Conservation (phyloP, 1,140 invertebrate species). For the Drosophila kikkawai region DNA sequence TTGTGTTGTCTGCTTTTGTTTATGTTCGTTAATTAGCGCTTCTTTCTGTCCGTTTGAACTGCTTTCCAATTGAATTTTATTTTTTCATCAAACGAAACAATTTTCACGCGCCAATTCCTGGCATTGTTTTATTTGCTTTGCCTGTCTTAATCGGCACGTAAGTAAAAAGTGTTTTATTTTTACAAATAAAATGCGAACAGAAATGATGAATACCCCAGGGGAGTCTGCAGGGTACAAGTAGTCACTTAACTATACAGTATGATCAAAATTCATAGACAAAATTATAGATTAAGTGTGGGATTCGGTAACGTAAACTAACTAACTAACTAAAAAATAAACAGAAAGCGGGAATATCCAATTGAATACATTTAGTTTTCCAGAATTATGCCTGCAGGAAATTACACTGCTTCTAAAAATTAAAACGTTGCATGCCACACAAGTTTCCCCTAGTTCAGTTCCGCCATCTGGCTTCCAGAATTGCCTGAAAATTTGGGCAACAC, state of each 20-base stretch:
- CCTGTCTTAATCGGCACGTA: conserved; percentile 61
- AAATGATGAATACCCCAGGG: not conserved
- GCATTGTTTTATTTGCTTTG: conserved; percentile 47
- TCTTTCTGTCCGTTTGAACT: conserved; percentile 46
- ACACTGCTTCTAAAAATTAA: conserved; percentile 7
- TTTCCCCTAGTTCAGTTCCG: not conserved
- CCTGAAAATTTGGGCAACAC: conserved; percentile 25
- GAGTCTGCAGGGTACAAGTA: not conserved
- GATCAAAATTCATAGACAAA: too few relatives aligned
- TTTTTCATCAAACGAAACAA: conserved; percentile 75
- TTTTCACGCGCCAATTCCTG: conserved; percentile 80
- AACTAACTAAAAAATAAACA: not conserved
- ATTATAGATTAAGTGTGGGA: too few relatives aligned
- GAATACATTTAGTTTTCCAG: not conserved
- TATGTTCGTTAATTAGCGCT: conserved; percentile 71
- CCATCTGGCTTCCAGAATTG: conserved; percentile 34
- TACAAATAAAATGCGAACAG: conserved; percentile 56
- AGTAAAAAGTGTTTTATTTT: conserved; percentile 65
- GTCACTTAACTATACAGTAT: not conserved
- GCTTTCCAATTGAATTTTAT: conserved; percentile 72
- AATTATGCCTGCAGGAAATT: not conserved
- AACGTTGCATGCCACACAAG: conserved; percentile 5
- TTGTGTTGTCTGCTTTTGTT: conserved; percentile 48
- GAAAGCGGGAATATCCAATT: not conserved
- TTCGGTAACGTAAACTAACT: too few relatives aligned